Evolutionary conservation across 2,888 invertebrate species (phyloP), one percentile per base, ranked within the genome.

Genomic region (Xanthorhoe spadicearia): DNA sequence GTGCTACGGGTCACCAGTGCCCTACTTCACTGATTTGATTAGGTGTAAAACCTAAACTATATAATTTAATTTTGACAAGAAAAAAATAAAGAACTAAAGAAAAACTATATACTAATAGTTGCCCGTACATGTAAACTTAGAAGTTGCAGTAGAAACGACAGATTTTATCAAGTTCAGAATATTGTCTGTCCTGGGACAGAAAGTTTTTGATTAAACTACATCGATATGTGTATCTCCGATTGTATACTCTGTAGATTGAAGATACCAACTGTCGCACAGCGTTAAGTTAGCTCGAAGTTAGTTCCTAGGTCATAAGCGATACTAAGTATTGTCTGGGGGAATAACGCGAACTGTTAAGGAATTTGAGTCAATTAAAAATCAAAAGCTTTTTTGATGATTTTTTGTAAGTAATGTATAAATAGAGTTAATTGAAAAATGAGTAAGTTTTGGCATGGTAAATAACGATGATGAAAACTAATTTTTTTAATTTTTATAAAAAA

Each of bases 171-270:
- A 59, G 53, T 51, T 64, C 58, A 10, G 50, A 49, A 17, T 55
- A 46, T 54, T 64, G 64, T 57, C 19, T 53, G 61, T 52, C 62
- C 60, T n/a, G 67, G 63, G 63, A 63, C 50, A 23, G 43, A n/a
- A 60, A 67, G 60, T 60, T 67, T 64, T 63, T 67, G 63, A 67
- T 67, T 67, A 56, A 67, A 67, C 67, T 56, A 23, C 23, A 19
- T 49, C 57, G 52, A 62, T 63, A 51, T 55, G 51, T 60, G 19
- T 62, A 62, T 58, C 59, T 63, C 43, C 52, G 66, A 67, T 51
- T 66, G 66, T 60, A 51, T 54, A 49, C 10, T 52, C 5, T n/a
- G 28, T 54, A 55, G 61, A 61, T 59, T 52, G 23, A 32, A 63
- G 62, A 59, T 59, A 5, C 8, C 1, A 59, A 53, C 54, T 61